These are phyloP conservation scores for Scaptomyza cyrtandrae DNA, from an alignment of 2,888 invertebrate genomes.

Conservation along the genomic window DNA sequence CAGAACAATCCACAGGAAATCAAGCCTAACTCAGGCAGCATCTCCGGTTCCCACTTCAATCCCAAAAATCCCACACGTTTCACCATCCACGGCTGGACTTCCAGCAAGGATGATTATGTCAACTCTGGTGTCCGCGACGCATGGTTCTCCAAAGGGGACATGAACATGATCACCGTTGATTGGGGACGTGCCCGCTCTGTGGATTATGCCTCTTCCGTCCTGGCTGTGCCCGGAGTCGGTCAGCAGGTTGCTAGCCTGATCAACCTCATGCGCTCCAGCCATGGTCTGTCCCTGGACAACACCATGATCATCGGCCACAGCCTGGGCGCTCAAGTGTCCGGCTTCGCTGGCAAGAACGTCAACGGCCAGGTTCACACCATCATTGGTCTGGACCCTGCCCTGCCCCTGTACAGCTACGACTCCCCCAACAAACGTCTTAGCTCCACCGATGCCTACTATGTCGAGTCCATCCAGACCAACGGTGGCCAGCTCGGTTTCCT, in stretches of 20 bases:
- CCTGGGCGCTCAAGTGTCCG: constrained; percentile 87
- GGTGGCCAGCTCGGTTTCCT: constrained; percentile 78
- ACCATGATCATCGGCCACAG: constrained; percentile 87
- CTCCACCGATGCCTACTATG: constrained; percentile 78
- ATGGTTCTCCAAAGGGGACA: constrained; percentile 86
- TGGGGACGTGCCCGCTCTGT: constrained; percentile 86
- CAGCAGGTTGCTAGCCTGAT: constrained; percentile 74
- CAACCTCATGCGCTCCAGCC: constrained; percentile 84
- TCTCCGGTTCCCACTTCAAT: constrained; percentile 60
- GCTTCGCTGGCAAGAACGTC: constrained; percentile 86
- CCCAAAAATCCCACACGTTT: constrained; percentile 69
- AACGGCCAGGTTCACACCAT: constrained; percentile 87
- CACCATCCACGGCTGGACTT: constrained; percentile 86
- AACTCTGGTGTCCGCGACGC: constrained; percentile 83
- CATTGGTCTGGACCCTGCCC: constrained; percentile 84
- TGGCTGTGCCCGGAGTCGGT: constrained; percentile 79
- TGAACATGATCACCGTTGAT: constrained; percentile 87
- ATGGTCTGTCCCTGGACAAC: constrained; percentile 85
- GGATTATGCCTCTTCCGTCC: constrained; percentile 86
- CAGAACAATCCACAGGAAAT: constrained; percentile 59
- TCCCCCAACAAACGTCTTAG: constrained; percentile 67
- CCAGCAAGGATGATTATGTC: constrained; percentile 80
- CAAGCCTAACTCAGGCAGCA: constrained; percentile 46
- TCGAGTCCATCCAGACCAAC: constrained; percentile 83
- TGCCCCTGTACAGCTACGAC: constrained; percentile 75